Percentiles rank a stretch among this genome's conserved stretches.
phyloP scores from a whole-genome alignment of 2,797 vertebrate species.

The Poeciliopsis paucimaculata region DNA sequence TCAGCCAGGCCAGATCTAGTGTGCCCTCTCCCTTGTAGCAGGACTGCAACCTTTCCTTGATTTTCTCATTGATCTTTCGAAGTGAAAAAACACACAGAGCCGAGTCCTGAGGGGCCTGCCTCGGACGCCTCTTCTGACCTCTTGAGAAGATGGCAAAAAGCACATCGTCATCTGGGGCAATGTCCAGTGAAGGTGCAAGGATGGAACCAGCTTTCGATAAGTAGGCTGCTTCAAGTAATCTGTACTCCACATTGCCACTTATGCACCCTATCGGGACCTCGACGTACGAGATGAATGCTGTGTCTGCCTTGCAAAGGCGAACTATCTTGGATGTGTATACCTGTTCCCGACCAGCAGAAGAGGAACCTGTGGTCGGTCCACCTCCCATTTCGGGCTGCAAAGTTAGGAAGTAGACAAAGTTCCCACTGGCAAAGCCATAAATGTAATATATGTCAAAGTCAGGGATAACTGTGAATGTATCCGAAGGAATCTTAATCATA shows the following conservation, averaged over 20 bases:
- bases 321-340: slow-evolving; percentile 98
- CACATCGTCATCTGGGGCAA: slow-evolving; percentile 90
- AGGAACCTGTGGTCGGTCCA: slow-evolving; percentile 84
- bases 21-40: slow-evolving; percentile 98
- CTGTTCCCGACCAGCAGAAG: slow-evolving; percentile 91
- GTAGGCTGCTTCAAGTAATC: slow-evolving; percentile 96
- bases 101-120: slow-evolving; percentile 91
- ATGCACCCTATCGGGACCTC: slow-evolving; percentile 97
- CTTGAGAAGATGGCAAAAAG: slow-evolving; percentile 97
- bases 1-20: slow-evolving; percentile 97
- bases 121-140: slow-evolving; percentile 95
- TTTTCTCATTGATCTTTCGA: slow-evolving; percentile 94
- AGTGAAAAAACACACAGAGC: slow-evolving; percentile 95
- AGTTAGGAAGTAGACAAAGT: slow-evolving; percentile 97
- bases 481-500: slow-evolving; percentile 98
- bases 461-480: slow-evolving; percentile 96
- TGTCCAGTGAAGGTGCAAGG: slow-evolving; percentile 87
- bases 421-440: slow-evolving; percentile 96
- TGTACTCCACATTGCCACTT: slow-evolving; percentile 92
- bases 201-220: slow-evolving; percentile 92
- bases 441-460: slow-evolving; percentile 99
- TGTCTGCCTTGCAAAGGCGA: slow-evolving; percentile 95
- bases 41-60: slow-evolving; percentile 95
- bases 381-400: slow-evolving; percentile 97
- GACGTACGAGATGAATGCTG: slow-evolving; percentile 96